Base-by-base conservation (phyloP, 2,888 invertebrate species). In the Leptarthrus brevirostris region DNA sequence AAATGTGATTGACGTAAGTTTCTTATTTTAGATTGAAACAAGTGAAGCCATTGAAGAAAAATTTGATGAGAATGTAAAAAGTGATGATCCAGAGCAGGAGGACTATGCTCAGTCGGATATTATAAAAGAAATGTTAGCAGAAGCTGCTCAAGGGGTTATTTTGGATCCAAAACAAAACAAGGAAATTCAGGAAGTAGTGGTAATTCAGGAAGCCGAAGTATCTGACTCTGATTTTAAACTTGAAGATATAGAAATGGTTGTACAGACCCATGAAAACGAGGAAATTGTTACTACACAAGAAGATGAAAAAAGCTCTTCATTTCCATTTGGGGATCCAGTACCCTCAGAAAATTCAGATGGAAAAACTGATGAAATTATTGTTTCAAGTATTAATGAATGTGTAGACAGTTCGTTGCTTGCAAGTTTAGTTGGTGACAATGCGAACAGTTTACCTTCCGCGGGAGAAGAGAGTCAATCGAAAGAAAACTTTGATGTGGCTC, bases 271-370 rank as follows among this genome's bases (percentile, higher is more conserved):
- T 1, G 53, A 71, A 20, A 72, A 54, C 16, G 72, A 72, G 1
- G 56, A 72, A 1, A 16, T 34, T 2, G 20, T 47, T 2, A 40
- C 44, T n/a, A 70, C 24, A 12, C 30, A 34, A 30, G 77, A 79
- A 22, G 84, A 84, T 75, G 85, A 85, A 18, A 85, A 85, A 74
- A 84, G 84, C 58, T 85, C 84, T 5, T 85, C 85, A 6, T 85
- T 85, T 78, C 85, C 85, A 0, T 85, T 85, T 76, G 82, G 82
- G 0, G 79, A 76, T 2, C 81, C 80, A 2, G 79, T 79, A 12
- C 83, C 82, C 53, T 84, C 85, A 0, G 84, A 85, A 74, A 84
- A 83, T 3, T 84, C 85, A 3, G 84, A 84, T 73, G 85, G 85
- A 58, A 79, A 80, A 44, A 79, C 78, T 56, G 79, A 79, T 54